A percentile compares a stretch with the other conserved stretches of the same genome.
phyloP scores from a whole-genome alignment of 2,888 invertebrate species.

The Zaprionus lineosus region DNA sequence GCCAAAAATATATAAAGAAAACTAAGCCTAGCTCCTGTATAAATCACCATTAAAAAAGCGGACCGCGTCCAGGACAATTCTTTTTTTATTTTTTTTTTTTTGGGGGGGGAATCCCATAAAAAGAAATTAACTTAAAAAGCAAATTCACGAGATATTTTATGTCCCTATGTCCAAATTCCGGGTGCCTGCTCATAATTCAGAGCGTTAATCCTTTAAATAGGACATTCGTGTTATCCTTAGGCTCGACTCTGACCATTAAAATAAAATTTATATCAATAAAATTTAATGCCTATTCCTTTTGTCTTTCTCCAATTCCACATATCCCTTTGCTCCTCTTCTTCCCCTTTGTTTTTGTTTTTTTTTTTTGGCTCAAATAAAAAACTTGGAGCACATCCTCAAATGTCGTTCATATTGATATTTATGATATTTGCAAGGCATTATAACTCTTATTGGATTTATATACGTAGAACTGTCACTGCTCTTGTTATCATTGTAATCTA shows the following conservation, averaged over 20 bases:
- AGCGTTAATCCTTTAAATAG: slow-evolving; percentile 82
- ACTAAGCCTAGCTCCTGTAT: slow-evolving; percentile 32
- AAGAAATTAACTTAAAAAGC: slow-evolving; percentile 83
- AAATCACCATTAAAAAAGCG: slow-evolving; percentile 76
- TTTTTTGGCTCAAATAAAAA: slow-evolving; percentile 31
- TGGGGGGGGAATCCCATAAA: slow-evolving; percentile 72
- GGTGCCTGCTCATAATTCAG: slow-evolving; percentile 75
- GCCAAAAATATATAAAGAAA: no score
- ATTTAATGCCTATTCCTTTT: slow-evolving; percentile 58
- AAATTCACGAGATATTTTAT: slow-evolving; percentile 80
- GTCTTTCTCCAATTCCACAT: not conserved
- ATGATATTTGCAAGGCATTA: slow-evolving; percentile 75
- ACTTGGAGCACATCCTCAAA: slow-evolving; percentile 16
- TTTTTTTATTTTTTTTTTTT: not conserved
- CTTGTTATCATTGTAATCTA: slow-evolving; percentile 32
- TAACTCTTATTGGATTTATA: slow-evolving; percentile 74
- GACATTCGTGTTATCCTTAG: slow-evolving; percentile 81
- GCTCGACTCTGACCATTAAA: slow-evolving; percentile 70
- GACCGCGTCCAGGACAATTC: slow-evolving; percentile 47
- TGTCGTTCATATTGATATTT: slow-evolving; percentile 74
- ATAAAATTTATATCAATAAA: slow-evolving; percentile 78
- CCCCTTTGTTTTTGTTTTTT: not conserved
- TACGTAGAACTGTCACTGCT: slow-evolving; percentile 27
- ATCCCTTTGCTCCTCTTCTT: not conserved
- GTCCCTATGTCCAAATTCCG: slow-evolving; percentile 43